A percentile compares a stretch with the other conserved stretches of the same genome.
Evolutionary conservation across 2,113 vertebrate genomes (phyloP).

Genomic region (Rutilus rutilus): DNA sequence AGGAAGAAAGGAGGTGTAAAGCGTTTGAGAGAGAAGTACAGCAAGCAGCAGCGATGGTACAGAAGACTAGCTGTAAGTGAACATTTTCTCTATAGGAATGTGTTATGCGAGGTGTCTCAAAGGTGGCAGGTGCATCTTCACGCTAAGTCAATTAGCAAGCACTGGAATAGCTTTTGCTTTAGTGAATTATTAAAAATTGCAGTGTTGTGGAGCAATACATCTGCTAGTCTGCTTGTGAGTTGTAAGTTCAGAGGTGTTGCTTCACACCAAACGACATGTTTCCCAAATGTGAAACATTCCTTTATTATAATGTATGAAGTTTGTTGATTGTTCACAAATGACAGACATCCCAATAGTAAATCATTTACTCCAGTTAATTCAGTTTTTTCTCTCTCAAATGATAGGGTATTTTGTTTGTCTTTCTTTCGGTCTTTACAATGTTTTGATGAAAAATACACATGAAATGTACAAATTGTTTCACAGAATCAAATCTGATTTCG

Average conservation of each 20-base stretch:
- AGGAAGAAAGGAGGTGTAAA: constrained; percentile 42
- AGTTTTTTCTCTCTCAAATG: background rate
- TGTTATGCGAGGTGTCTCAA: constrained; percentile 2
- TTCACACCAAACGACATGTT: background rate
- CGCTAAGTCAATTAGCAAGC: background rate
- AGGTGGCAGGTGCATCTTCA: background rate
- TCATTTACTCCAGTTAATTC: background rate
- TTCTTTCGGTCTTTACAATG: too few species aligned
- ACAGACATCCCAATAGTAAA: background rate
- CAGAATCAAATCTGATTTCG: background rate
- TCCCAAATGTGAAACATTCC: background rate
- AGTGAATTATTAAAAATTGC: background rate
- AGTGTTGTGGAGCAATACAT: constrained; percentile 61
- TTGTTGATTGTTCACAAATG: background rate
- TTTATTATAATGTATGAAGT: background rate
- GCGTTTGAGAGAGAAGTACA: constrained; percentile 45
- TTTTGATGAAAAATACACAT: too few species aligned
- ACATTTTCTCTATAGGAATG: background rate
- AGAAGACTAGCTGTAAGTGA: constrained; percentile 69
- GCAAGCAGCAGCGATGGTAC: constrained; percentile 64
- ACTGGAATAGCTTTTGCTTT: background rate
- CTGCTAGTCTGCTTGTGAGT: too few species aligned
- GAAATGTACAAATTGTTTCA: background rate
- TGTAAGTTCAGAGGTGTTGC: background rate
- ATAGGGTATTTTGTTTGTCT: background rate